Conservation (phyloP, 2,797 vertebrate species). For the Spea hammondii region DNA sequence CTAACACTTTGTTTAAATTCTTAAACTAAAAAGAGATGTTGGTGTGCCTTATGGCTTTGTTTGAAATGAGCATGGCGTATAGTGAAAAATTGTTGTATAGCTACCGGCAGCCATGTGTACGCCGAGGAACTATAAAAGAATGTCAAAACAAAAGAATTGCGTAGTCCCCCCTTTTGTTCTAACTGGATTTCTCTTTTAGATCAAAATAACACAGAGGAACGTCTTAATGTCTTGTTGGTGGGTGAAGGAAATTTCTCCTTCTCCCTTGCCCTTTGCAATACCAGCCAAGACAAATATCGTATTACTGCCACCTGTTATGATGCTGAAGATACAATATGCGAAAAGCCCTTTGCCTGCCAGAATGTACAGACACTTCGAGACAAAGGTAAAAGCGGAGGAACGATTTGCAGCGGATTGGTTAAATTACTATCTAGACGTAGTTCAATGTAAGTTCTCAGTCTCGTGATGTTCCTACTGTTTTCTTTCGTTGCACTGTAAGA, state of each 20-base stretch:
- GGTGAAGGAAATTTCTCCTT: constrained; percentile 98
- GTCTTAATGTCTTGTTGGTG: constrained; percentile 74
- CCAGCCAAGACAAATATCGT: constrained; percentile 39
- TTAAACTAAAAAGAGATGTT: no score
- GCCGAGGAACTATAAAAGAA: background rate
- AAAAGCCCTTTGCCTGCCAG: constrained; percentile 61
- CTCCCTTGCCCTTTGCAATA: constrained; percentile 70
- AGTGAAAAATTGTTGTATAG: no score
- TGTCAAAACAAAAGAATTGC: background rate
- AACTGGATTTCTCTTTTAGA: background rate
- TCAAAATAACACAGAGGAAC: constrained; percentile 41
- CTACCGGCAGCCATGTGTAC: background rate
- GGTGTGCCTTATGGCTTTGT: no score
- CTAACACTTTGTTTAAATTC: no score
- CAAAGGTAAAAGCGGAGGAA: constrained; percentile 65
- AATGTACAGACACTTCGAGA: constrained; percentile 74
- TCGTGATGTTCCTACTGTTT: background rate
- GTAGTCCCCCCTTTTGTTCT: no score
- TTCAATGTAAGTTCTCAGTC: background rate
- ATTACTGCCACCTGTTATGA: constrained; percentile 85
- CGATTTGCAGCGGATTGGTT: no score
- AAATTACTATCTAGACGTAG: no score
- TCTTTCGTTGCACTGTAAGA: no score
- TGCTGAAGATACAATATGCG: constrained; percentile 62
- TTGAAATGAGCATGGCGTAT: no score